Base-by-base conservation (phyloP, 2,113 vertebrate genomes). In the Callipepla californica region DNA sequence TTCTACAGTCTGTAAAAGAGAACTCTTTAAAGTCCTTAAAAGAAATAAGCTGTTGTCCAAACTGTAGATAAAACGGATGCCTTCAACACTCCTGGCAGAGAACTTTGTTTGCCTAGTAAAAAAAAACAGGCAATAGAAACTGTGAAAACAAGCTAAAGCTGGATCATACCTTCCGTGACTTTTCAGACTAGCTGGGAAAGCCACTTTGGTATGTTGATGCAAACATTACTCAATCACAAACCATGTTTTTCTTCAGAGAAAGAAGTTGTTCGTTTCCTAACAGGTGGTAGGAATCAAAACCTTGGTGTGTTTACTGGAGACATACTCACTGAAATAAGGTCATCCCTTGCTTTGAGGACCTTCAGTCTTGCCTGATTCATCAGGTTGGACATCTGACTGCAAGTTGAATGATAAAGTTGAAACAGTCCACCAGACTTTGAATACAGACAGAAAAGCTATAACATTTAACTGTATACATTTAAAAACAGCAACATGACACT, bases 361-460 rank as follows among this genome's bases (percentile, higher is more conserved):
- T 99, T 99, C 93, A 99, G 98, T 44, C 99, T 98, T 85, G 99
- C 99, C 97, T 99, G 99, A 97, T 99, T 99, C 99, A 99, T 99
- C 97, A 99, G 96, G 97, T 99, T 99, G 51, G 99, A 99, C 99
- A 99, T 99, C 90, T 99, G 98, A 96, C 99, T 99, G 97, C 87
- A 94, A 92, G 85, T 42, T 80, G 76, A 23, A 93, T 10, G 32
- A 83, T 30, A 96, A 95, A 94, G 48, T 8, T 74, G 44, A 75
- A 66, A 93, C 72, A 97, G 66, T 38, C 50, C 23, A 89, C 17
- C 69, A 84, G 34, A 62, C 21, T 92, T 32, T 61, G 78, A 76
- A 47, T 10, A 73, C 21, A 10, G 51, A 73, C 53, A 68, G 26
- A 30, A 79, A 14, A 88, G 44, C 69, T 67, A 68, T 21, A 79